Percentiles rank a stretch among this genome's conserved stretches.
Conservation (phyloP, 2,113 vertebrate species). For the Oncorhynchus mykiss region DNA sequence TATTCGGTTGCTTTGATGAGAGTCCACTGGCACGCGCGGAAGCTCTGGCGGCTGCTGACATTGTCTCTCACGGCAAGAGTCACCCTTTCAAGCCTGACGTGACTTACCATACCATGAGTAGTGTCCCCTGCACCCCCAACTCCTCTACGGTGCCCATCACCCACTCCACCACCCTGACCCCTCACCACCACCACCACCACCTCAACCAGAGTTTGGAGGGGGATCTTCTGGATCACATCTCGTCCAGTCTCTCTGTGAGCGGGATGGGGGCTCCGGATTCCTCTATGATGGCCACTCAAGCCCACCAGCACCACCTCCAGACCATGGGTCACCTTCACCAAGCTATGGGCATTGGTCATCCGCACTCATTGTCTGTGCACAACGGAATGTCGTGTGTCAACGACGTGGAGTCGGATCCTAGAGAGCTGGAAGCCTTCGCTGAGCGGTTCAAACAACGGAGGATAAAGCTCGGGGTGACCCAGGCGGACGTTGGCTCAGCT, state of each 20-base stretch:
- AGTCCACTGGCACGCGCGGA: constrained; percentile 95
- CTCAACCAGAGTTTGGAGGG: constrained; percentile 83
- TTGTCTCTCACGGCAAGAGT: constrained; percentile 89
- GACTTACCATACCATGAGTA: constrained; percentile 94
- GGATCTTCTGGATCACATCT: constrained; percentile 90
- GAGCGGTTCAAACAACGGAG: constrained; percentile 90
- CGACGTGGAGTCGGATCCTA: constrained; percentile 88
- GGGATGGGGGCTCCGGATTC: constrained; percentile 82
- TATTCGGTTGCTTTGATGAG: constrained; percentile 98
- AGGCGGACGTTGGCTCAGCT: constrained; percentile 89
- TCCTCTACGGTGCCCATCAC: constrained; percentile 81
- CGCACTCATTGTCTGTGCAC: constrained; percentile 79
- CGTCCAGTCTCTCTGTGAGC: constrained; percentile 80
- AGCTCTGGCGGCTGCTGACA: constrained; percentile 94
- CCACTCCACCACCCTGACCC: constrained; percentile 78
- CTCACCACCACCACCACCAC: constrained; percentile 78
- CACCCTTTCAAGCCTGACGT: constrained; percentile 92
- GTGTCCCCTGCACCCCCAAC: constrained; percentile 84
- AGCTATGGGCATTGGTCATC: constrained; percentile 85
- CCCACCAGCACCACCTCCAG: constrained; percentile 76
- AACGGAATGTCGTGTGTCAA: constrained; percentile 80
- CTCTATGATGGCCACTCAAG: constrained; percentile 76
- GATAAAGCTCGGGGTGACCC: constrained; percentile 91
- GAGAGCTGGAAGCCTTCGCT: constrained; percentile 90
- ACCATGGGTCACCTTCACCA: constrained; percentile 87